phyloP scores from a whole-genome alignment of 2,888 invertebrate genomes.

The Thymelicus acteon region DNA sequence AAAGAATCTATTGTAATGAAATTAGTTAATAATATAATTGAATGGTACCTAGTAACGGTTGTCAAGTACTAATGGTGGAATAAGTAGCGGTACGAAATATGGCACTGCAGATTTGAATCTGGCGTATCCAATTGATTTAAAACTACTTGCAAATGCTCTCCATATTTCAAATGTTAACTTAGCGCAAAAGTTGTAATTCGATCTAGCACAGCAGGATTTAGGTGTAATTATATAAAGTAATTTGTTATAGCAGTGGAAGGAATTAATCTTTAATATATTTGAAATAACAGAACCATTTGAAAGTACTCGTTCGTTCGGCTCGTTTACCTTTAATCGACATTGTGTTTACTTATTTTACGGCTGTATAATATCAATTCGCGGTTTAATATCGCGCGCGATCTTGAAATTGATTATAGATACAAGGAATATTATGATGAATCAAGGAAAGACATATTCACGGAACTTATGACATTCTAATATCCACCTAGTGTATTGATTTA shows the following conservation, averaged over 20 bases:
- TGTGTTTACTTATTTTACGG: neutral
- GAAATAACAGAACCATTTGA: neutral
- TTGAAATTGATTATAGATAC: neutral
- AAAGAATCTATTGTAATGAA: slow-evolving; percentile 1
- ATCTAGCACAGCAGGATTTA: neutral
- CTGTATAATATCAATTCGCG: neutral
- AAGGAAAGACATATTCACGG: neutral
- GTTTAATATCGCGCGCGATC: neutral
- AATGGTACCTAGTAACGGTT: neutral
- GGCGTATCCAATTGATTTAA: slow-evolving; percentile 9
- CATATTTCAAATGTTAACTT: slow-evolving; percentile 9
- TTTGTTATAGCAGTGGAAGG: neutral
- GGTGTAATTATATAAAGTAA: slow-evolving; percentile 12
- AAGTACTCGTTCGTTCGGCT: neutral
- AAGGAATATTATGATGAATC: neutral
- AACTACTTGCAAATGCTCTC: slow-evolving; percentile 10
- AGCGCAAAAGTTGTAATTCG: neutral
- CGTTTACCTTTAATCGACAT: neutral
- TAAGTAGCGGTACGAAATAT: slow-evolving; percentile 16
- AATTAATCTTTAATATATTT: slow-evolving; percentile 13
- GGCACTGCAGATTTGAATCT: slow-evolving; percentile 6
- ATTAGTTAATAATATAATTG: slow-evolving; percentile 15
- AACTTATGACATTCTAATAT: neutral
- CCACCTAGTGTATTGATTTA: no score
- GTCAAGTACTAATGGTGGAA: slow-evolving; percentile 1